Base-by-base conservation (phyloP, 2,888 invertebrate species). In the Gymnocheta viridis region DNA sequence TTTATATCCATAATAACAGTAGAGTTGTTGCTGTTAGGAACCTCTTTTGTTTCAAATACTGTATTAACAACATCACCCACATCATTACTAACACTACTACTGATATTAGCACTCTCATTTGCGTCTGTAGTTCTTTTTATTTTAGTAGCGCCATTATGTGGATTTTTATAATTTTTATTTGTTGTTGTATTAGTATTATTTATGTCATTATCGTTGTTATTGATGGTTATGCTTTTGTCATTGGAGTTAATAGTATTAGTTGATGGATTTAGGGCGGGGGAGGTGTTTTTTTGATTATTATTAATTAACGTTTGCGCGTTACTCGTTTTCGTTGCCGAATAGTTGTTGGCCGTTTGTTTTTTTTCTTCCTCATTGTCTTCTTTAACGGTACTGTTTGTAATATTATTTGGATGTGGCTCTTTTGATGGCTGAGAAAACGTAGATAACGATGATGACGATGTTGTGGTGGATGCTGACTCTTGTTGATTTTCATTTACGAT, bases 321-420 rank as follows among this genome's bases (percentile, higher is more conserved):
- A 44, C 35, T 51, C 27, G 6, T n/a, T 82, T 76, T 24, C 1
- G 29, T 17, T 32, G 82, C 41, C 29, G 67, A 69, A 49, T 72
- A 73, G 67, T 82, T 82, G 17, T 76, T 60, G 1, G n/a, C 27
- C 2, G 49, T 27, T 22, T 70, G 82, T 38, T 32, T 32, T 54
- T 90, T 89, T 87, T 19, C 88, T 87, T 24, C 89, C 87, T 22
- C 90, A 41, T 49, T 22, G 24, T 38, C n/a, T 54, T 54, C 29
- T 54, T 64, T 47, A 60, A 62, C 62, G 41, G 49, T 47, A 35
- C 17, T 69, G 51, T 60, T 74, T 60, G 19, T 22, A 56, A 56
- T 2, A 22, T 35, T 56, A 32, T 17, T 38, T 69, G 4, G 10
- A 35, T 70, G 2, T 62, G 74, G 29, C 7, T 51, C 7, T 54